Evolutionary conservation across 2,113 vertebrate genomes (phyloP).

Genomic region (Zosterops hypoxanthus): DNA sequence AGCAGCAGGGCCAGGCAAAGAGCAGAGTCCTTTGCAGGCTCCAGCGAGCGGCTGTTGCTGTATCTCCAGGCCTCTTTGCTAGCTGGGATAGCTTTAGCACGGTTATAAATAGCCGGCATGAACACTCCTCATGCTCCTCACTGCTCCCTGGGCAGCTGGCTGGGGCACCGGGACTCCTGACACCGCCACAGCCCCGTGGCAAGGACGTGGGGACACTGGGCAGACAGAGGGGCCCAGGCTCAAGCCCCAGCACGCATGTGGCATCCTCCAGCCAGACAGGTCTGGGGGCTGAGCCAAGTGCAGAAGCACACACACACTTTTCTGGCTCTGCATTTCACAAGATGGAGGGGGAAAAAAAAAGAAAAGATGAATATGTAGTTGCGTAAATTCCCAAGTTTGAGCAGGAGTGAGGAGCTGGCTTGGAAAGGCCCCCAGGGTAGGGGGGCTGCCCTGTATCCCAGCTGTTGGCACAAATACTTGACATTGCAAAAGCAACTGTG

Average conservation of each 20-base stretch:
- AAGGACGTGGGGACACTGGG: not conserved
- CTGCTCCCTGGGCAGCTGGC: not conserved
- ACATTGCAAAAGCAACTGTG: not conserved
- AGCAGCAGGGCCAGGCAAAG: not conserved
- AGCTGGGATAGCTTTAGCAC: not conserved
- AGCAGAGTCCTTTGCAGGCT: not conserved
- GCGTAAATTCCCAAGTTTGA: not conserved
- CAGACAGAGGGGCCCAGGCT: rapidly evolving
- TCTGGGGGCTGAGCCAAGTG: not conserved
- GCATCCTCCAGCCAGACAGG: not conserved
- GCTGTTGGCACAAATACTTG: not conserved
- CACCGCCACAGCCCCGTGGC: rapidly evolving
- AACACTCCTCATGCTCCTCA: not conserved
- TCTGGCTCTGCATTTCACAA: not conserved
- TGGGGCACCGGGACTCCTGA: not conserved
- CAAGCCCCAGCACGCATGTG: not conserved
- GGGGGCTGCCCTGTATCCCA: not conserved
- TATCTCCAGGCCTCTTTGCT: not conserved
- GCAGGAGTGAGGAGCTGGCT: rapidly evolving
- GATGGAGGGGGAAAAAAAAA: not conserved
- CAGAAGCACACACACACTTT: not conserved
- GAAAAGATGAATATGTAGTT: not conserved
- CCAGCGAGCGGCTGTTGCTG: not conserved
- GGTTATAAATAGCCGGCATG: not conserved
- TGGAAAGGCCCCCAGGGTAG: rapidly evolving